phyloP scores from a whole-genome alignment of 1,140 invertebrate genomes.

The Myzus persicae region DNA sequence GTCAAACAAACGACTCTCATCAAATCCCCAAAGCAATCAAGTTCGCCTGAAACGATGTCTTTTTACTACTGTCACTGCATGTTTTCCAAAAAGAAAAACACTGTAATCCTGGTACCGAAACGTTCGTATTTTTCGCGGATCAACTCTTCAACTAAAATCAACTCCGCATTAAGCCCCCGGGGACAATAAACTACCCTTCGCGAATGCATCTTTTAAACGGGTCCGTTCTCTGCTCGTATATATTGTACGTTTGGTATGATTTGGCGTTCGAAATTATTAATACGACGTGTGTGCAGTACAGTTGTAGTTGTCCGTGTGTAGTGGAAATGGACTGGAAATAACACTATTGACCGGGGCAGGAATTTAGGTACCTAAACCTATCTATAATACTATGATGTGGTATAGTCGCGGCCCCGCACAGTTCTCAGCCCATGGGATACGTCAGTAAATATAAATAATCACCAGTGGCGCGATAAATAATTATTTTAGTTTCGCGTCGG shows the following conservation, averaged over 20 bases:
- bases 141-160: neutral
- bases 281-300: neutral
- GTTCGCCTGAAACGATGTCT: neutral
- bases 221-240: neutral
- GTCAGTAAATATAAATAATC: slow-evolving; percentile 22
- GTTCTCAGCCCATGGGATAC: neutral
- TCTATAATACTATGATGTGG: neutral
- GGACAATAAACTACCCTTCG: neutral
- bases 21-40: neutral
- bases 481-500: neutral
- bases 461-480: neutral
- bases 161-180: neutral
- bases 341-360: neutral
- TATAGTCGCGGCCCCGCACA: neutral
- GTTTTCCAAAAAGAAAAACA: neutral
- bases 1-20: neutral
- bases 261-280: neutral
- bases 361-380: neutral
- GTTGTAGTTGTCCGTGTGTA: neutral
- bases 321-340: neutral
- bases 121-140: neutral
- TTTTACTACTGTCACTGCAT: neutral
- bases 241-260: neutral
- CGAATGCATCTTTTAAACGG: neutral
- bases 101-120: neutral